A percentile compares a stretch with the other conserved stretches of the same genome.
phyloP scores from a whole-genome alignment of 2,888 invertebrate species.

The Heliconius ismenius region DNA sequence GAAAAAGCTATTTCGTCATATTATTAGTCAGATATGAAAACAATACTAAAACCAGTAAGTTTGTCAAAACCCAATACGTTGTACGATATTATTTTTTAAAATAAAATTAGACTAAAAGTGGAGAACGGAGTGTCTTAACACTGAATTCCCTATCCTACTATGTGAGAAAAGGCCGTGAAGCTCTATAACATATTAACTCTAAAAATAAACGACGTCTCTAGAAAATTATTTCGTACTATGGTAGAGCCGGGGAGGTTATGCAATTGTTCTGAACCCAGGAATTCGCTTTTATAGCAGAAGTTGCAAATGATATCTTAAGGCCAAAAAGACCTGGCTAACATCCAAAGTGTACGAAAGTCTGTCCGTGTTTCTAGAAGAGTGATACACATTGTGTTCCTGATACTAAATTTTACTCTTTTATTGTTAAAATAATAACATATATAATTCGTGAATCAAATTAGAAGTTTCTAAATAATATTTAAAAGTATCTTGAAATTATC shows the following conservation, averaged over 20 bases:
- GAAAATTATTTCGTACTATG: conserved; percentile 3
- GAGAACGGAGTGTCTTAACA: neutral
- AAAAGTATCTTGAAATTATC: neutral
- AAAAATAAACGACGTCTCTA: neutral
- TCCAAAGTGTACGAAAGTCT: conserved; percentile 73
- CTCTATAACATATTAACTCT: neutral
- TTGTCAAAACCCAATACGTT: neutral
- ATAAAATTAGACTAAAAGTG: no score
- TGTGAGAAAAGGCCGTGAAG: no score
- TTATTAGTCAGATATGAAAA: neutral
- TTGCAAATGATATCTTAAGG: conserved; percentile 77
- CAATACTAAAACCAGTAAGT: neutral
- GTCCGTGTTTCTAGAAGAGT: conserved; percentile 53
- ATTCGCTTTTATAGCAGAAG: conserved; percentile 63
- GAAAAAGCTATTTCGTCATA: neutral
- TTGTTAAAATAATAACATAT: conserved; percentile 5
- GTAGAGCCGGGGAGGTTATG: conserved; percentile 48
- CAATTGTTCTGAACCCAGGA: conserved; percentile 60
- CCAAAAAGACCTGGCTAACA: conserved; percentile 78
- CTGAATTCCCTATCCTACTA: no score
- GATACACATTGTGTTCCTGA: conserved; percentile 52
- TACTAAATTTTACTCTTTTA: conserved; percentile 16
- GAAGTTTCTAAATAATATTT: neutral
- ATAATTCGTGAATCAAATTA: neutral
- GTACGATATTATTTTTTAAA: neutral